A percentile compares a stretch with the other conserved stretches of the same genome.
Conservation (phyloP, 2,888 invertebrate genomes). For the Gryllus longicercus region DNA sequence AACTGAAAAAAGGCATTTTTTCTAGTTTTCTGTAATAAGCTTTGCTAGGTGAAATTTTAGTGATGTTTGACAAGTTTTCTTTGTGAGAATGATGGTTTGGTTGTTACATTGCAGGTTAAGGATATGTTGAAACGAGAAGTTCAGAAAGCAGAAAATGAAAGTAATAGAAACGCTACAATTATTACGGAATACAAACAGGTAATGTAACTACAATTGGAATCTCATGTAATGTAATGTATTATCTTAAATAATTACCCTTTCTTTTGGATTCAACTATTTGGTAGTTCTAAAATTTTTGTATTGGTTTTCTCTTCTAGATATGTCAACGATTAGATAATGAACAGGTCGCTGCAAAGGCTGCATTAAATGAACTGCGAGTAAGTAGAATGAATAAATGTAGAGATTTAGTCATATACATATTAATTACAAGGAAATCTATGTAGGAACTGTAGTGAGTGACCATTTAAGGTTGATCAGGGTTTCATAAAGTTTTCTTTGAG, state of each 20-base stretch:
- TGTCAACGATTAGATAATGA: slow-evolving; percentile 84
- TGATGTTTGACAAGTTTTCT: neutral
- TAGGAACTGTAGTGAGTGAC: too few relatives aligned
- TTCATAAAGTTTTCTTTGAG: too few relatives aligned
- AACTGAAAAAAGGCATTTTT: neutral
- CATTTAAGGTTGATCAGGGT: too few relatives aligned
- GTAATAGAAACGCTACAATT: slow-evolving; percentile 71
- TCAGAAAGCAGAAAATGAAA: slow-evolving; percentile 67
- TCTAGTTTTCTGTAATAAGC: neutral
- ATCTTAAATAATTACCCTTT: too few relatives aligned
- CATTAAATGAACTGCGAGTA: slow-evolving; percentile 63
- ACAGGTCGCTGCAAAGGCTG: slow-evolving; percentile 62
- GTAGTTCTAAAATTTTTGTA: slow-evolving; percentile 32
- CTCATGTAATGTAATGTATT: too few relatives aligned
- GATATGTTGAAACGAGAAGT: slow-evolving; percentile 75
- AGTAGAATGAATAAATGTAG: slow-evolving; percentile 39
- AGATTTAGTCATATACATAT: too few relatives aligned
- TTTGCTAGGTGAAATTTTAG: neutral
- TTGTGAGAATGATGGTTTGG: slow-evolving; percentile 3
- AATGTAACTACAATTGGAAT: slow-evolving; percentile 25
- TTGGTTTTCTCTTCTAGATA: slow-evolving; percentile 58
- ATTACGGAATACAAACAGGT: slow-evolving; percentile 88
- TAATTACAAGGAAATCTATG: too few relatives aligned
- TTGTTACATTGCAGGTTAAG: slow-evolving; percentile 55
- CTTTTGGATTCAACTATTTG: too few relatives aligned